Conservation (phyloP, 2,797 vertebrate species). For the Lacerta bilineata region DNA sequence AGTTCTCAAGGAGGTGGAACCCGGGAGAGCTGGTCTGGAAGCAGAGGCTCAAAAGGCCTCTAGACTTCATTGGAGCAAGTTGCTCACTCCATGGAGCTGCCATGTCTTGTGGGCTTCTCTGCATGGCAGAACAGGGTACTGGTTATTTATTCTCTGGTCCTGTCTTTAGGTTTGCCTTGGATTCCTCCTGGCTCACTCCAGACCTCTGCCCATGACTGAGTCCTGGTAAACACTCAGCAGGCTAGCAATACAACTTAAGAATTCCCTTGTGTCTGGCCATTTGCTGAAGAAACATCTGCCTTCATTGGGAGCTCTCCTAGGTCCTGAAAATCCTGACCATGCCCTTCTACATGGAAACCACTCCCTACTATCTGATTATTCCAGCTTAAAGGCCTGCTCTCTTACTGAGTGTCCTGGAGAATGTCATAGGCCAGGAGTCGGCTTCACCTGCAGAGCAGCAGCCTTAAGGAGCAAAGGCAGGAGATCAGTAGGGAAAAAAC, state of each 20-base stretch:
- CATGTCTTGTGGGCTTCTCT: background rate
- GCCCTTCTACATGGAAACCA: background rate
- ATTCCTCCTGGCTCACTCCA: background rate
- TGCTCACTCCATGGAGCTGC: background rate
- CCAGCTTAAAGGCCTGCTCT: background rate
- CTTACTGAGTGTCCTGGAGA: background rate
- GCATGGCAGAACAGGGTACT: too few species aligned
- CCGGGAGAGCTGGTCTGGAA: too few species aligned
- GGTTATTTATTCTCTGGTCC: background rate
- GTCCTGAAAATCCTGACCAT: constrained; percentile 9
- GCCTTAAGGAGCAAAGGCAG: too few species aligned
- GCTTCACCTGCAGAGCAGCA: too few species aligned
- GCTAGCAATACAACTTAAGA: background rate
- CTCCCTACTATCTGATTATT: background rate
- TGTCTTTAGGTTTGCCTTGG: background rate
- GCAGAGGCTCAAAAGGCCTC: too few species aligned
- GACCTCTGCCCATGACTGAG: background rate
- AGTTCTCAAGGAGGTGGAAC: too few species aligned
- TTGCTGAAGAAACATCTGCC: constrained; percentile 20
- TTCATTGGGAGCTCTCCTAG: constrained; percentile 23
- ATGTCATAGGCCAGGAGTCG: too few species aligned
- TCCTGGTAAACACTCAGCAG: background rate
- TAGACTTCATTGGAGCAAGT: too few species aligned
- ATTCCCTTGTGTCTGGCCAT: background rate
- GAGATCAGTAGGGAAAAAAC: background rate